phyloP scores from a whole-genome alignment of 2,113 vertebrate species.

The Pitta sordida region DNA sequence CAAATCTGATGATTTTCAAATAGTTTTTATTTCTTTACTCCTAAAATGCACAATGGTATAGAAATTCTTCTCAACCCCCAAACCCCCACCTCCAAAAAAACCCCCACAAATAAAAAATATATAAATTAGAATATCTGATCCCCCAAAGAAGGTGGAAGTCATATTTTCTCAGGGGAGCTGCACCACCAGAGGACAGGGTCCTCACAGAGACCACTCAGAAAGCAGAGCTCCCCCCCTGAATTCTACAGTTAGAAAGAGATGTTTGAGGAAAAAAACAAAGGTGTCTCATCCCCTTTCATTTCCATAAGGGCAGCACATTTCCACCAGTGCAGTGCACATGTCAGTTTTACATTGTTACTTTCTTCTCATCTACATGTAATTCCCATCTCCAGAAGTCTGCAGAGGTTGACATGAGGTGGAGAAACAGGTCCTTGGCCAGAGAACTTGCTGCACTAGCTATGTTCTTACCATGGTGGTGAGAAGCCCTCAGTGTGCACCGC shows the following conservation, averaged over 20 bases:
- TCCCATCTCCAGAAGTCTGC: neutral
- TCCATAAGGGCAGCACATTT: neutral
- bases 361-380: rapidly evolving
- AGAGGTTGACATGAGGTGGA: neutral
- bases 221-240: neutral
- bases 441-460: rapidly evolving
- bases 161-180: neutral
- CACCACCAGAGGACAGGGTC: neutral
- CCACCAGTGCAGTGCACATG: neutral
- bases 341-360: neutral
- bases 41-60: neutral
- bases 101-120: neutral
- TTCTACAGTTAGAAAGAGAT: neutral
- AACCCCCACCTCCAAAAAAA: neutral
- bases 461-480: neutral
- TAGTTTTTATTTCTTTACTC: neutral
- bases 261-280: neutral
- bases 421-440: neutral
- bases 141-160: neutral
- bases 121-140: neutral
- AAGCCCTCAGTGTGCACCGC: rapidly evolving
- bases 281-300: neutral
- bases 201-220: neutral
- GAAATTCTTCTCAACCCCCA: neutral
- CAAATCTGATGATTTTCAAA: neutral